Evolutionary conservation across 2,797 vertebrate species (phyloP), one percentile per base, ranked within the genome.

Genomic region (Bradypus variegatus): DNA sequence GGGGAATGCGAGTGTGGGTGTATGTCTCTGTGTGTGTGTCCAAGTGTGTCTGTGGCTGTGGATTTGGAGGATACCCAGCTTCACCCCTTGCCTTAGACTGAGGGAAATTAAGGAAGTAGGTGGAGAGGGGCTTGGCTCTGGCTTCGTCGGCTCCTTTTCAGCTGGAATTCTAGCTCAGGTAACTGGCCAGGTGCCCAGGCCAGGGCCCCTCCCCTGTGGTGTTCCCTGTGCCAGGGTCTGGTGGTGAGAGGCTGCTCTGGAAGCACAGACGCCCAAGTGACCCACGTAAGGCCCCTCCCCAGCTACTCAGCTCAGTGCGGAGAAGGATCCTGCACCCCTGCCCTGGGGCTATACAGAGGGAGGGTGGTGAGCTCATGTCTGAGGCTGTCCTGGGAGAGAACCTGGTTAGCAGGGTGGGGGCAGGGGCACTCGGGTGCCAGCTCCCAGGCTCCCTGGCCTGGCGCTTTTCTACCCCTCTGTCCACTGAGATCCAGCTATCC

Each of bases 311-410:
- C 85, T 25, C 50, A 58, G 69, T 15, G 83, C 73, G 70, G 76
- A 90, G 90, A 85, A 90, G 88, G 84, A 48, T 48, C 94, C 88
- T 90, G 73, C 76, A 58, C 80, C 64, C 65, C 23, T 50, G 50
- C 91, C 94, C 92, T 7, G 50, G 90, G 90, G 88, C 95, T 72
- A 27, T 92, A 31, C 89, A 81, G 78, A 65, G 50, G 50, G 50
- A 50, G 50, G 50, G 50, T 78, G 92, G 92, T 95, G 96, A 96
- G 95, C 95, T 96, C 94, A 95, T 69, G 95, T 95, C 96, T 96
- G 92, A 67, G 82, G 93, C 88, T 69, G 86, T 81, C 91, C 92
- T 84, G 94, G 89, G 93, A 95, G 91, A 93, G 83, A 41, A 86
- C 83, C 38, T 75, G 79, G 87, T 79, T 90, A 83, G 88, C 72